Evolutionary conservation across 2,797 vertebrate genomes (phyloP), one percentile per base, ranked within the genome.

Genomic region (Malacoraja senta): DNA sequence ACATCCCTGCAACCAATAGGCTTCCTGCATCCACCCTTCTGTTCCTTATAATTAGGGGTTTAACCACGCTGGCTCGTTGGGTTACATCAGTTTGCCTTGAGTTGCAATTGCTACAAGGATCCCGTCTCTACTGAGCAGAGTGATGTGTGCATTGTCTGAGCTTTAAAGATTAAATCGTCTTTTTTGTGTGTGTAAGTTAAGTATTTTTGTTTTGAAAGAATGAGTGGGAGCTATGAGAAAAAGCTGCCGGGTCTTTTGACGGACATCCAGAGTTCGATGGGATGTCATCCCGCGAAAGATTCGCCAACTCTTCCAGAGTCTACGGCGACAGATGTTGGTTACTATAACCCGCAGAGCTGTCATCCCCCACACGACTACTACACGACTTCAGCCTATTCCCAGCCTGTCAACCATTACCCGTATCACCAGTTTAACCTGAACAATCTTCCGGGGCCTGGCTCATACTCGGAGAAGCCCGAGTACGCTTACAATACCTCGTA

Each of bases 271-370:
- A 97, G 98, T 96, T 98, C 98, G 93, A 97, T 99, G 94, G 98
- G 98, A 94, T 99, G 98, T 97, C 98, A 99, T 95, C 97, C 98
- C 38, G 97, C 96, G 95, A 99, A 99, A 96, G 98, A 99, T 96
- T 99, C 99, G 3, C 98, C 98, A 26, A 99, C 99, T 3, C 96
- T 99, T 24, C 99, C 99, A 0, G 99, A 99, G 96, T 99, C 98
- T 3, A 98, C 98, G 0, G 98, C 99, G 95, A 99, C 98, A 76
- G 98, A 99, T 93, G 96, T 99, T 97, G 98, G 98, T 95, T 99
- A 98, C 96, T 99, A 99, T 96, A 99, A 97, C 94, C 96, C 97
- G 44, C 97, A 97, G 80, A 94, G 96, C 93, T 94, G 95, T 68
- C 96, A 96, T 93, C 94, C 96, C 93, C 98, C 99, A 83, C 98